phyloP scores from a whole-genome alignment of 2,797 vertebrate species.

The Cossypha niveicapilla region DNA sequence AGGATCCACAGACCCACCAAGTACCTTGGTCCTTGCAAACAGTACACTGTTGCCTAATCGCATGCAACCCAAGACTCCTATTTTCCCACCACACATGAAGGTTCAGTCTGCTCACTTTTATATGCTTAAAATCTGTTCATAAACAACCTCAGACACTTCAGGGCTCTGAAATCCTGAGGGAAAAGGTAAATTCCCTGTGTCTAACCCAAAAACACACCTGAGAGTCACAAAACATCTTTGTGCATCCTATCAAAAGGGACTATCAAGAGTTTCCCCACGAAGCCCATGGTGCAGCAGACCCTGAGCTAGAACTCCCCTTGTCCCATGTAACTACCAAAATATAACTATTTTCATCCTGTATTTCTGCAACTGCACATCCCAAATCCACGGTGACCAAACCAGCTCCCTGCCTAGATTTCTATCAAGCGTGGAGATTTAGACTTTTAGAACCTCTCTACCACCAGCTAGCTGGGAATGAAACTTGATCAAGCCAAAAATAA shows the following conservation, averaged over 20 bases:
- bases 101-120: not conserved
- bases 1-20: not conserved
- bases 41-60: rapidly evolving
- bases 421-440: not conserved
- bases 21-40: not conserved
- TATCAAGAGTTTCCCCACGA: not conserved
- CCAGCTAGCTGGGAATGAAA: not conserved
- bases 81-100: rapidly evolving
- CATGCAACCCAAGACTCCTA: not conserved
- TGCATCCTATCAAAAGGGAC: not conserved
- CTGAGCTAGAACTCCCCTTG: not conserved
- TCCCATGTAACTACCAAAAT: not conserved
- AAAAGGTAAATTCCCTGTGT: not conserved
- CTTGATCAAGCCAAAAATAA: slow-evolving; percentile 11
- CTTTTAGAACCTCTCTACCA: not conserved
- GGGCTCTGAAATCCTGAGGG: not conserved
- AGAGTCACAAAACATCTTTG: not conserved
- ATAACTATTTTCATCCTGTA: not conserved
- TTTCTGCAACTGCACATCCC: not conserved
- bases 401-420: not conserved
- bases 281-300: not conserved
- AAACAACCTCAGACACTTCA: not conserved
- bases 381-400: not conserved
- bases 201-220: not conserved
- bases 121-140: not conserved